Percentiles rank a stretch among this genome's conserved stretches.
These are phyloP conservation scores for Argynnis bischoffii DNA, from an alignment of 2,888 invertebrate species.

Conservation along the genomic window DNA sequence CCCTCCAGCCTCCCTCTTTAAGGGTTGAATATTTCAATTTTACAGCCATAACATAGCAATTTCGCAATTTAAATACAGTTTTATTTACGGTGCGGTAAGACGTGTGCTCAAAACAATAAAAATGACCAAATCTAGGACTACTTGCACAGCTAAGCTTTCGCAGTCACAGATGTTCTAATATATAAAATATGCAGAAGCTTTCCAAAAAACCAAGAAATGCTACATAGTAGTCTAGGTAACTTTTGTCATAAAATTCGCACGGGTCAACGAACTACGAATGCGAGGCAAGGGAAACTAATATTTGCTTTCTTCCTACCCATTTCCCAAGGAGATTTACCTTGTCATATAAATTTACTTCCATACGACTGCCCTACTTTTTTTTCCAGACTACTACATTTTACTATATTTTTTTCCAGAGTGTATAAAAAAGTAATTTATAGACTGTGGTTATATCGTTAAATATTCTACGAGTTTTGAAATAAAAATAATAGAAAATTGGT, in stretches of 20 bases:
- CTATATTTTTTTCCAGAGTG: conserved; percentile 35
- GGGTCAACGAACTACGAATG: conserved; percentile 73
- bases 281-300: conserved; percentile 73
- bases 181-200: conserved; percentile 44
- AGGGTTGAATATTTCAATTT: conserved; percentile 28
- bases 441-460: not conserved
- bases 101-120: not conserved
- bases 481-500: no score
- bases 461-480: no score
- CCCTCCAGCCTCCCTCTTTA: conserved; percentile 27
- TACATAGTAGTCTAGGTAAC: conserved; percentile 39
- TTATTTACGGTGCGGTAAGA: no score
- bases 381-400: no score
- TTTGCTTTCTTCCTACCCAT: conserved; percentile 71
- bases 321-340: conserved; percentile 65
- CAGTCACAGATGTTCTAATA: conserved; percentile 39
- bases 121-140: not conserved
- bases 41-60: not conserved
- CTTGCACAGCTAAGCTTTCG: not conserved
- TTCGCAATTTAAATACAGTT: no score
- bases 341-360: conserved; percentile 69
- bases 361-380: conserved; percentile 59
- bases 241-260: conserved; percentile 65
- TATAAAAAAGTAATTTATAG: no score
- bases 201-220: conserved; percentile 48